These are phyloP conservation scores for Cettia cetti DNA, from an alignment of 2,113 vertebrate genomes.

Conservation along the genomic window DNA sequence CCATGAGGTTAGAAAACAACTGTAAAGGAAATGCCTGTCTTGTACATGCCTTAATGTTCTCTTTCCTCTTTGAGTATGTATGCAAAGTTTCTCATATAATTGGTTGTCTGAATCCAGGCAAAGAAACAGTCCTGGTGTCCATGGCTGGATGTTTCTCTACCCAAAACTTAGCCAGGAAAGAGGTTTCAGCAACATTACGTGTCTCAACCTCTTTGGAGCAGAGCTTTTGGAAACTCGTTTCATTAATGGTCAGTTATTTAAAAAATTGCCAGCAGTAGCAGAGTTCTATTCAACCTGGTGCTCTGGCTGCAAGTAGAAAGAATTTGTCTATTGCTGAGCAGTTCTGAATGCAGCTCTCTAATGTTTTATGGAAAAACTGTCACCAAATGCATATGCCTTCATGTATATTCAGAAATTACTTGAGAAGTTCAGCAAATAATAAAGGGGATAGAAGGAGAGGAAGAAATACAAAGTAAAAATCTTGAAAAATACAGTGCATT, in stretches of 20 bases:
- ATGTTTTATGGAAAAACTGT: not conserved
- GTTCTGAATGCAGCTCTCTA: not conserved
- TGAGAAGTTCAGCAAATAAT: not conserved
- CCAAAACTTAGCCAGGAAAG: not conserved
- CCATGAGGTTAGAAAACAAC: not conserved
- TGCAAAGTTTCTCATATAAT: not conserved
- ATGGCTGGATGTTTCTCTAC: not conserved
- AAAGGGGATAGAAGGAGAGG: not conserved
- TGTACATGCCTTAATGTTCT: not conserved
- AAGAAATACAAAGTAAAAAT: not conserved
- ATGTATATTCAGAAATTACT: not conserved
- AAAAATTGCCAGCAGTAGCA: not conserved
- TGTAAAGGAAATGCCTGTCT: not conserved
- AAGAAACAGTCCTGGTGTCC: not conserved
- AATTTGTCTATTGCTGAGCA: not conserved
- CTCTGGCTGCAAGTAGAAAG: not conserved
- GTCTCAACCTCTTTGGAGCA: not conserved
- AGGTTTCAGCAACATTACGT: accelerated
- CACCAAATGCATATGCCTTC: not conserved
- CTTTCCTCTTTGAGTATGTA: not conserved
- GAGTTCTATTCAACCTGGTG: not conserved
- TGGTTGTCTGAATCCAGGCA: not conserved
- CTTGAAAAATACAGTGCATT: not conserved
- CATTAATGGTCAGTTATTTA: not conserved
- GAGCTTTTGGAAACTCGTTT: not conserved